Percentiles rank a stretch among this genome's conserved stretches.
These are phyloP conservation scores for Hippocampus comes DNA, from an alignment of 2,113 vertebrate species.

Conservation along the genomic window DNA sequence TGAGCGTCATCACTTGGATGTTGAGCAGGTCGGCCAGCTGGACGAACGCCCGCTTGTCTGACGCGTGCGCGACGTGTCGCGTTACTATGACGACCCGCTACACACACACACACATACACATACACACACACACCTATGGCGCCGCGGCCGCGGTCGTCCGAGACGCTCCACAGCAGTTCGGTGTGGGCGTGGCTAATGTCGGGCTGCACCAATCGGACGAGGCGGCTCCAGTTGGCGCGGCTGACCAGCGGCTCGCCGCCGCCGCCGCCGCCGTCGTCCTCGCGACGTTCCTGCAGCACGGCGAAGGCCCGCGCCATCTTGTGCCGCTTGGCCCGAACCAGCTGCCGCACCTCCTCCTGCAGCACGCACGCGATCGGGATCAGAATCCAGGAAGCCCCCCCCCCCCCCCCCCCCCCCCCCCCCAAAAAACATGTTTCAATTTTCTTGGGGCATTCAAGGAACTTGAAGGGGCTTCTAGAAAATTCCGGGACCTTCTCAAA, in stretches of 20 bases:
- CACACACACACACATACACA: too few relatives aligned
- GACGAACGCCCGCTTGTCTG: constrained; percentile 84
- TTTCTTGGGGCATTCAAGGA: too few relatives aligned
- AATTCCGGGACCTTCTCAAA: too few relatives aligned
- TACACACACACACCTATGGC: constrained; percentile 69
- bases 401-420: too few relatives aligned
- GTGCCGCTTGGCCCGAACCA: constrained; percentile 83
- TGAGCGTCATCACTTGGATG: constrained; percentile 84
- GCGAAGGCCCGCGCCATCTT: constrained; percentile 89
- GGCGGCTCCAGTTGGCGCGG: constrained; percentile 77
- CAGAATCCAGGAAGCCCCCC: too few relatives aligned
- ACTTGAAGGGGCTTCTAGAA: too few relatives aligned
- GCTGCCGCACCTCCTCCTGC: constrained; percentile 87
- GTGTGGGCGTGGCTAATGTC: constrained; percentile 78
- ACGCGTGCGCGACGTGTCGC: accelerated
- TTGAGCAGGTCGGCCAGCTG: constrained; percentile 89
- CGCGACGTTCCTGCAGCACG: constrained; percentile 78
- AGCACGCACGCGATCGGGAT: too few relatives aligned
- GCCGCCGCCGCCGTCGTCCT: constrained; percentile 19
- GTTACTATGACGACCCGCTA: too few relatives aligned
- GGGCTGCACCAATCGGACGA: constrained; percentile 79
- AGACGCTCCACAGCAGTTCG: constrained; percentile 84
- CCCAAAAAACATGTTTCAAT: too few relatives aligned
- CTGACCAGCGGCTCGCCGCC: constrained; percentile 70
- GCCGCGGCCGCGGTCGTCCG: constrained; percentile 76